These are phyloP conservation scores for Marasmarcha lunaedactyla DNA, from an alignment of 2,888 invertebrate genomes.

Conservation along the genomic window DNA sequence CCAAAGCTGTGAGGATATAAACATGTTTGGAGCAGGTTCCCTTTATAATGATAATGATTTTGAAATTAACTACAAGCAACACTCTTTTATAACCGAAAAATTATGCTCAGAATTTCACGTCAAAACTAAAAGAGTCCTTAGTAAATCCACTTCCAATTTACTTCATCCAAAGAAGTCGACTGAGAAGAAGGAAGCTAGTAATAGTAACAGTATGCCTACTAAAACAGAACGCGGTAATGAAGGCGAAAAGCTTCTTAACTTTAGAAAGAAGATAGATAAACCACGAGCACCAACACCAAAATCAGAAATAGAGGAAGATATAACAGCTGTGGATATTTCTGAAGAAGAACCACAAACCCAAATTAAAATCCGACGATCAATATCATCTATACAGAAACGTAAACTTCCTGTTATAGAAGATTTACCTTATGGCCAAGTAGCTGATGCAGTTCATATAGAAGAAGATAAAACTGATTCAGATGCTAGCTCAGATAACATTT, in stretches of 20 bases:
- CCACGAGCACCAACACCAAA: constrained; percentile 61
- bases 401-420: constrained; percentile 73
- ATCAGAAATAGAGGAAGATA: constrained; percentile 50
- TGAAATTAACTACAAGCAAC: constrained; percentile 66
- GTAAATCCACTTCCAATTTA: constrained; percentile 74
- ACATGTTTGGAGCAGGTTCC: constrained; percentile 67
- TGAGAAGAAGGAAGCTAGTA: constrained; percentile 59
- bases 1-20: constrained; percentile 65
- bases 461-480: constrained; percentile 56
- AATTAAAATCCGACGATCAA: constrained; percentile 63
- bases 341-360: constrained; percentile 51
- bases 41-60: constrained; percentile 69
- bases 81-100: constrained; percentile 77
- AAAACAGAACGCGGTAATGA: constrained; percentile 52
- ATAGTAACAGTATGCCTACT: constrained; percentile 63
- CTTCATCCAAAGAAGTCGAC: constrained; percentile 70
- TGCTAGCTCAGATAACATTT: constrained; percentile 73
- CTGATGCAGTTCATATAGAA: constrained; percentile 70
- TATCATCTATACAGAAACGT: constrained; percentile 65
- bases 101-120: constrained; percentile 79
- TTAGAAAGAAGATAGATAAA: constrained; percentile 61
- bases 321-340: constrained; percentile 45
- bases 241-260: constrained; percentile 46
- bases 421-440: constrained; percentile 77
- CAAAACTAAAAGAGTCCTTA: constrained; percentile 74